phyloP scores from a whole-genome alignment of 2,113 vertebrate genomes.

The Microcebus griseorufus region DNA sequence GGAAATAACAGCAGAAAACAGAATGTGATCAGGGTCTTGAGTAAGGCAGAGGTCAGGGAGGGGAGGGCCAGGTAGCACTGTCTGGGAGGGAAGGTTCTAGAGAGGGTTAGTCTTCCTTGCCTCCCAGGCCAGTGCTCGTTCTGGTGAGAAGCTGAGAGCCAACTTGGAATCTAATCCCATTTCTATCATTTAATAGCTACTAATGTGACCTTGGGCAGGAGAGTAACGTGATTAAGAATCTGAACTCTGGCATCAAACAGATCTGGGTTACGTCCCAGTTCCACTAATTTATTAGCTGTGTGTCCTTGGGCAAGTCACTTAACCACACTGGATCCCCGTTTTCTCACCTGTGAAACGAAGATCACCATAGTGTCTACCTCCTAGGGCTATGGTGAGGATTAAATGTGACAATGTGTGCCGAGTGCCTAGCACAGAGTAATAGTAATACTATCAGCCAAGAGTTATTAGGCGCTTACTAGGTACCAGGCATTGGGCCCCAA shows the following conservation, averaged over 20 bases:
- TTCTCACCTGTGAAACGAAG: neutral
- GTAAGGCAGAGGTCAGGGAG: conserved; percentile 24
- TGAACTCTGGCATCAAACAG: neutral
- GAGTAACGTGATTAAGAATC: neutral
- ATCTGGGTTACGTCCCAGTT: neutral
- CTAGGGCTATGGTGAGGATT: neutral
- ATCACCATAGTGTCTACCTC: neutral
- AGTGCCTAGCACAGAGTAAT: neutral
- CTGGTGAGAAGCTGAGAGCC: neutral
- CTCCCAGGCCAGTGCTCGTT: neutral
- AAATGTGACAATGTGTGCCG: neutral
- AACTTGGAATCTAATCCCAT: neutral
- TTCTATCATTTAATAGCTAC: neutral
- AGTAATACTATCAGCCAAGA: neutral
- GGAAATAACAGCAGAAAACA: conserved; percentile 53
- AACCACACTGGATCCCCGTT: neutral
- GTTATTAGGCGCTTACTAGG: neutral
- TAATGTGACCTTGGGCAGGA: neutral
- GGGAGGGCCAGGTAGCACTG: neutral
- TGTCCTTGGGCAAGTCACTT: neutral
- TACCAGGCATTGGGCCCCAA: neutral
- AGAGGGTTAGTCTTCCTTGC: neutral
- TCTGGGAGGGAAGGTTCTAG: neutral
- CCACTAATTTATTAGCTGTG: neutral
- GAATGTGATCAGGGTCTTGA: conserved; percentile 54